Evolutionary conservation across 2,888 invertebrate genomes (phyloP), one percentile per base, ranked within the genome.

Genomic region (Agrochola macilenta): DNA sequence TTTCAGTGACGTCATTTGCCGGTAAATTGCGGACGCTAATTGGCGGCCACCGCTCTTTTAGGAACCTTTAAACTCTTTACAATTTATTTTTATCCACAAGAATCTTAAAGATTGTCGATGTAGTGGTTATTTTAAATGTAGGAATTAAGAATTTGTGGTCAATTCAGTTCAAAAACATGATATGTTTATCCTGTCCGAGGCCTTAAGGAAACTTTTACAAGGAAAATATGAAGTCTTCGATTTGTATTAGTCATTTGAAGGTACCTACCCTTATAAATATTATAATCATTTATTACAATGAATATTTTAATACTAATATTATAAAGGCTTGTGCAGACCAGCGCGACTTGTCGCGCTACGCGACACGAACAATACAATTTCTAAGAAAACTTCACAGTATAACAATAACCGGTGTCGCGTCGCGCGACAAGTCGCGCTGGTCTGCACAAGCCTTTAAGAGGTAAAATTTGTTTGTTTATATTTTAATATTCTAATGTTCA

Each of bases 201-300:
- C 52, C 20, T 11, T 52, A 49, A 69, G 43, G 64, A 74, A 81
- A 74, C 23, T 43, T 52, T 81, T n/a, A 68, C 9, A 1, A 65
- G 69, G 69, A 82, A 74, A 82, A 69, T 17, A 46, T 9, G 1
- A 46, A 58, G 58, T 63, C 54, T 61, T 43, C 3, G 9, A 26
- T 39, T 49, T 73, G 30, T 60, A 26, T 75, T 80, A 52, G 57
- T 69, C 68, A 79, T 68, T 9, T n/a, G 12, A 35, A 60, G 26
- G 30, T 52, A 4, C 30, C 3, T 35, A 58, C n/a, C 14, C 12
- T 30, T n/a, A 49, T 39, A n/a, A 43, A 43, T 79, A 57, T 58
- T 64, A 1, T n/a, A 63, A 20, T 30, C 0, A 17, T 39, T 52
- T 77, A 30, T 23, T 46, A 26, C 8, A 57, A 30, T 39, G 43